Base-by-base conservation (phyloP, 2,113 vertebrate genomes). In the Rana temporaria region DNA sequence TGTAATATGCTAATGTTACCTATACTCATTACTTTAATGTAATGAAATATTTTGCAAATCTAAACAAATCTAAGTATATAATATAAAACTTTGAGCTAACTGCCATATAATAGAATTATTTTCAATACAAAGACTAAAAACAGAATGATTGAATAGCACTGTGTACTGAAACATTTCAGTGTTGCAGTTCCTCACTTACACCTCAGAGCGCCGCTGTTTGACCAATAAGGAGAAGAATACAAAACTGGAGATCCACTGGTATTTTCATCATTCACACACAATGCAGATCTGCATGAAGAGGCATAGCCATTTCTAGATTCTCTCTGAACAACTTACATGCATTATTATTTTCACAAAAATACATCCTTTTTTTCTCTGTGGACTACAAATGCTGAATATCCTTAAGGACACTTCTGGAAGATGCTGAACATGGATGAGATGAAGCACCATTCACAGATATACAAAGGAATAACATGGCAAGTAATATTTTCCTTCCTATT, bases 161-260 rank as follows among this genome's bases (percentile, higher is more conserved):
- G 34, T 30, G 56, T 60, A 75, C 59, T 75, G 57, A 60, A 34
- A 5, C 4, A 30, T 62, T 16, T 60, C 56, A 75, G 18, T 16
- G 6, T 55, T 75, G 80, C 70, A 82, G 80, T 74, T 82, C 80
- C 69, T 24, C 62, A 67, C 34, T 82, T 67, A 30, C 73, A 66
- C 78, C 88, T 90, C 86, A 88, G 86, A 85, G 87, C 60, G 87
- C 81, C 88, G 84, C 89, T 90, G 86, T 90, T 91, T 60, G 65
- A 84, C 86, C 86, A 88, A 86, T 85, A 65, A 17, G 62, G 20
- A 70, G 62, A 77, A 78, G 84, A 75, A 88, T 80, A 79, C 70
- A 48, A 71, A 64, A 72, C n/a, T 62, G 26, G 71, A 81, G 79
- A 53, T n/a, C 52, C 24, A 1, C 42, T 83, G 64, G 52, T 68